Evolutionary conservation across 1,140 invertebrate species (phyloP).

Genomic region (Anastrepha obliqua): DNA sequence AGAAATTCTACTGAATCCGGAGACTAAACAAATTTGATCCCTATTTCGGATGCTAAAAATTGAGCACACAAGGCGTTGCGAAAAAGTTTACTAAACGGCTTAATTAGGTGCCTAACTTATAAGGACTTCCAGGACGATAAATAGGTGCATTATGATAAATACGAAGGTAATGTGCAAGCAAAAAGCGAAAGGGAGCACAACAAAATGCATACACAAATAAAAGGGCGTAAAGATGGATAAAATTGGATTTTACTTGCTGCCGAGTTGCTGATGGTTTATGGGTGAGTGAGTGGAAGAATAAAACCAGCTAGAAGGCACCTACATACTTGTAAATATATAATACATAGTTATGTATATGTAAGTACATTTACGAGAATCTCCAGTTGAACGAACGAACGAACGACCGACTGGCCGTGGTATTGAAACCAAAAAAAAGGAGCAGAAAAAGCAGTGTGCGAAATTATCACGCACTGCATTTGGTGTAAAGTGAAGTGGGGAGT

Average conservation of each 20-base stretch:
- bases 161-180: background rate
- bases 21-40: too few relatives aligned
- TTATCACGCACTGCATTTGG: background rate
- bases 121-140: background rate
- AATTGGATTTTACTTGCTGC: background rate
- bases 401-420: background rate
- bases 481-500: background rate
- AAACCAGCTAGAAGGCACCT: background rate
- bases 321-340: background rate
- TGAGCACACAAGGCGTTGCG: too few relatives aligned
- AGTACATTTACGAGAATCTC: too few relatives aligned
- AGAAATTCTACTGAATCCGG: too few relatives aligned
- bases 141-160: slow-evolving; percentile 2
- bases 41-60: too few relatives aligned
- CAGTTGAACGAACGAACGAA: slow-evolving; percentile 13
- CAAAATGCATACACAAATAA: background rate
- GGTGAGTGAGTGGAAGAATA: background rate
- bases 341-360: too few relatives aligned
- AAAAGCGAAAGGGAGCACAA: background rate
- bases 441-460: background rate
- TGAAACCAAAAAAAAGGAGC: background rate
- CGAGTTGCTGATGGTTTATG: background rate
- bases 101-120: background rate
- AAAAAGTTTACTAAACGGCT: background rate
- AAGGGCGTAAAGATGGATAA: slow-evolving; percentile 4